Evolutionary conservation across 1,140 invertebrate species (phyloP).

Genomic region (Pogonus chalceus): DNA sequence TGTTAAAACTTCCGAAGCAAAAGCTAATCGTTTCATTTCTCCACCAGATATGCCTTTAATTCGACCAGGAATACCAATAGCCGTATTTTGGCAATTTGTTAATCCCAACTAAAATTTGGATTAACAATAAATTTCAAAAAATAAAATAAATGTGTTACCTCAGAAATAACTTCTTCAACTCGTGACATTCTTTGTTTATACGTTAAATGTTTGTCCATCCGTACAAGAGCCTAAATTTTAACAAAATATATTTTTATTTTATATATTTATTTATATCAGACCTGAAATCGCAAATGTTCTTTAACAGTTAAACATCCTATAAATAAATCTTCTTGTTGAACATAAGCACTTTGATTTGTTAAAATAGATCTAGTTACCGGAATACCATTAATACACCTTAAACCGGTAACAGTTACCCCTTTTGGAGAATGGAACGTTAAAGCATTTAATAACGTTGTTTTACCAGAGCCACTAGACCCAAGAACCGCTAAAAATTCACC

Average conservation of each 20-base stretch:
- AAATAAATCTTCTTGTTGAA: conserved; percentile 93
- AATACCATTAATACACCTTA: conserved; percentile 59
- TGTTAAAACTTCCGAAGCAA: conserved; percentile 90
- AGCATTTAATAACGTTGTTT: conserved; percentile 88
- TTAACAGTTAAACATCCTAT: conserved; percentile 83
- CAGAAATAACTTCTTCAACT: conserved; percentile 83
- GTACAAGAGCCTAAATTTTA: conserved; percentile 63
- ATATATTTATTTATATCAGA: conserved; percentile 24
- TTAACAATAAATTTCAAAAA: conserved; percentile 4
- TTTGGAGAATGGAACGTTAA: conserved; percentile 66
- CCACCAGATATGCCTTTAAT: conserved; percentile 92
- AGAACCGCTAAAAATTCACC: conserved; percentile 86
- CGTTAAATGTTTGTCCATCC: conserved; percentile 79
- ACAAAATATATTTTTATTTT: no score
- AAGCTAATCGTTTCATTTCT: conserved; percentile 89
- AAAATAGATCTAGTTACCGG: conserved; percentile 55
- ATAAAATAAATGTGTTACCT: conserved; percentile 44
- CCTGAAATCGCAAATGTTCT: conserved; percentile 84
- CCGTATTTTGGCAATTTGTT: conserved; percentile 74
- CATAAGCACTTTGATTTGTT: conserved; percentile 78
- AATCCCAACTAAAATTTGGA: conserved; percentile 55
- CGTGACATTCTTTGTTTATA: conserved; percentile 64
- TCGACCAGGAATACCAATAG: conserved; percentile 76
- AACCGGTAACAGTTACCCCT: conserved; percentile 59
- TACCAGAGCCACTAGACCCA: conserved; percentile 91